These are phyloP conservation scores for Gymnopithys bicolor DNA, from an alignment of 2,797 vertebrate species.

Conservation along the genomic window DNA sequence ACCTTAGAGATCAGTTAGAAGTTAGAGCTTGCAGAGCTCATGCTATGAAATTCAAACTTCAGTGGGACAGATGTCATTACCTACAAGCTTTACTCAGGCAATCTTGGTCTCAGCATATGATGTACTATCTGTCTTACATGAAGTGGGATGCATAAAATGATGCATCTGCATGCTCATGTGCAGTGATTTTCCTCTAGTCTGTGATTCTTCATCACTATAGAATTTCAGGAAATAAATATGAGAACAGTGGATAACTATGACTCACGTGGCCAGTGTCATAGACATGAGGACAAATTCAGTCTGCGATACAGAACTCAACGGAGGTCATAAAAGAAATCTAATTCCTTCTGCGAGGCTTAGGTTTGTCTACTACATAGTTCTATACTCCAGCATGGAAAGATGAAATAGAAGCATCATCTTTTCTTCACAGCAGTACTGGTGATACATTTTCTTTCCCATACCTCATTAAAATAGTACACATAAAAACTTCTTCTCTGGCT, in stretches of 20 bases:
- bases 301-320: neutral
- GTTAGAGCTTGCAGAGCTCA: neutral
- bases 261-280: neutral
- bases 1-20: neutral
- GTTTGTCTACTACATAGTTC: neutral
- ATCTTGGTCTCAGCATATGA: neutral
- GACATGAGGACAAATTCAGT: neutral
- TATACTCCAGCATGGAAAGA: neutral
- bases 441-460: neutral
- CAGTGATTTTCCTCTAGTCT: neutral
- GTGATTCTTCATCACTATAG: neutral
- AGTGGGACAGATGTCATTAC: neutral
- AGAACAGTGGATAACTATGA: neutral
- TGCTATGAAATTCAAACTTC: neutral
- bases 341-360: neutral
- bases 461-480: neutral
- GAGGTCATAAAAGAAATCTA: neutral
- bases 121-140: neutral
- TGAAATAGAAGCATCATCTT: neutral
- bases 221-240: neutral
- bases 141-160: neutral
- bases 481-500: neutral
- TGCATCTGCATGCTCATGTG: rapidly evolving
- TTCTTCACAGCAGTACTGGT: neutral
- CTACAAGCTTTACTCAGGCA: neutral